These are phyloP conservation scores for Neogale vison DNA, from an alignment of 2,113 vertebrate genomes.

Conservation along the genomic window DNA sequence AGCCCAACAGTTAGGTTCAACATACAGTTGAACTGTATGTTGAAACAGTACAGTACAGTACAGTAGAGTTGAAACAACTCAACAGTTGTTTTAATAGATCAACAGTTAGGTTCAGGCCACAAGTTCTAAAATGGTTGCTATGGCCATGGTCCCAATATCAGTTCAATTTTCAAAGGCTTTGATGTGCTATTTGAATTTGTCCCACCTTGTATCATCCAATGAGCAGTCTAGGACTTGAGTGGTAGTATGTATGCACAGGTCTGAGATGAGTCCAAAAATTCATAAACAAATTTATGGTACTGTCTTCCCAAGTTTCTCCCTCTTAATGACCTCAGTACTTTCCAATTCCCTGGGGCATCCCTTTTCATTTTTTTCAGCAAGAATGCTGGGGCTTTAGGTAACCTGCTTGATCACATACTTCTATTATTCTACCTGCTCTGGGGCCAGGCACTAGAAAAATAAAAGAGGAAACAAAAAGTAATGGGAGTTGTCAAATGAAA, in stretches of 20 bases:
- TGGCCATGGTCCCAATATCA: background rate
- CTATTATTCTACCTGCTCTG: background rate
- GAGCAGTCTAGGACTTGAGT: background rate
- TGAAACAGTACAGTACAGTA: no score
- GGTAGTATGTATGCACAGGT: background rate
- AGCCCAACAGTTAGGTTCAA: background rate
- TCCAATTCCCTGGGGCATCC: background rate
- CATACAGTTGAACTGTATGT: no score
- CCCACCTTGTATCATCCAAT: background rate
- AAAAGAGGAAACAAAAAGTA: background rate
- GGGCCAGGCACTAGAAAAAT: background rate
- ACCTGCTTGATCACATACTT: background rate
- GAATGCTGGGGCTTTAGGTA: background rate
- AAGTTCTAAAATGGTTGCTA: background rate
- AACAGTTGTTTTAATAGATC: background rate
- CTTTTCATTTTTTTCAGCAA: background rate
- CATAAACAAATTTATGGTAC: background rate
- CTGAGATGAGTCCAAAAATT: background rate
- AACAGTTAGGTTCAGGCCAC: background rate
- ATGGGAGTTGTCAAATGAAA: background rate
- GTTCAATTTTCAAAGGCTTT: conserved; percentile 1
- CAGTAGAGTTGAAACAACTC: no score
- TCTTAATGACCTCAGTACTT: background rate
- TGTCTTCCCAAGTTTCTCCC: conserved; percentile 11
- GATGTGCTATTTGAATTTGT: background rate